Conservation (phyloP, 2,888 invertebrate species). For the Cosmia trapezina region DNA sequence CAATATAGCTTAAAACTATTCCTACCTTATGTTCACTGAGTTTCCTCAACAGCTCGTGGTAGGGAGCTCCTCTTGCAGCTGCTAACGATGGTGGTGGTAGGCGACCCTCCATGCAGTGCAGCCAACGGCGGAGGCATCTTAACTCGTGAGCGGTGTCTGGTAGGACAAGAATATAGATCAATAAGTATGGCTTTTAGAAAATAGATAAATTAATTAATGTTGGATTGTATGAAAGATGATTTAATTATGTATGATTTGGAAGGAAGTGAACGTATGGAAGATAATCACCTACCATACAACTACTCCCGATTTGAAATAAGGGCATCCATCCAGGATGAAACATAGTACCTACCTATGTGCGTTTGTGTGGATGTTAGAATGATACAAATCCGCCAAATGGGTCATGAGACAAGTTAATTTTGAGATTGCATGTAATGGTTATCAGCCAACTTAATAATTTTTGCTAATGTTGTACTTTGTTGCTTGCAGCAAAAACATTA, state of each 20-base stretch:
- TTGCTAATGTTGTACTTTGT: not conserved
- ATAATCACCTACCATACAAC: not conserved
- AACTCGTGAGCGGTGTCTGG: conserved; percentile 94
- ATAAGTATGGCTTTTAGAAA: not conserved
- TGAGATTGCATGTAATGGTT: not conserved
- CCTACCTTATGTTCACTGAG: conserved; percentile 95
- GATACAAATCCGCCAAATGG: not conserved
- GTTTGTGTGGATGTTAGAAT: not conserved
- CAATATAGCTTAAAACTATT: not conserved
- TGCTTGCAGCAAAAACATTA: not conserved
- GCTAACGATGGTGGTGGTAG: conserved; percentile 94
- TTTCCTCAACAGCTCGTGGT: conserved; percentile 94
- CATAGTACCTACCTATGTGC: not conserved
- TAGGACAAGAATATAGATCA: not conserved
- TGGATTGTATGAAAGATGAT: not conserved
- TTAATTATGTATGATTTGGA: not conserved
- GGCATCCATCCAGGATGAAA: not conserved
- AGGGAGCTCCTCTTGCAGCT: conserved; percentile 93
- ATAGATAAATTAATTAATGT: not conserved
- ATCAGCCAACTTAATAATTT: too few relatives aligned
- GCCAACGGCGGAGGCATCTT: conserved; percentile 95
- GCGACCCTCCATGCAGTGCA: conserved; percentile 95
- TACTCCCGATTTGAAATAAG: not conserved
- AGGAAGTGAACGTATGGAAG: not conserved
- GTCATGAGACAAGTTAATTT: not conserved